Base-by-base conservation (phyloP, 1,140 invertebrate species). In the Agrypnia vestita region DNA sequence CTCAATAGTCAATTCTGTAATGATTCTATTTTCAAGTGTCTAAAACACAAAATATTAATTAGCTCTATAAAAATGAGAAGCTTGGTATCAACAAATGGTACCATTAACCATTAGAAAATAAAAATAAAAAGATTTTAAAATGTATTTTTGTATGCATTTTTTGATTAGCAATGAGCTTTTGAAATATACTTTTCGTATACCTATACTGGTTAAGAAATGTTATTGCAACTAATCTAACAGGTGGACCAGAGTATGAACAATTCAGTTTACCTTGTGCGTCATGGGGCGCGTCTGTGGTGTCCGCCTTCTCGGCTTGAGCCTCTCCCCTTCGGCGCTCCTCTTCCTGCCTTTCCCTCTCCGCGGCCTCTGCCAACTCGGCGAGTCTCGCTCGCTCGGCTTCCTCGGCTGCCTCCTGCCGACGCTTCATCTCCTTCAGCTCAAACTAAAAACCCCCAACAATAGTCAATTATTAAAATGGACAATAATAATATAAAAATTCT, bases 401-500 rank as follows among this genome's bases (percentile, higher is more conserved):
- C 85, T 96, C 95, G 49, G 95, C 94, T 85, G 95, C 94, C 89
- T 97, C 94, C 89, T 97, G 93, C 84, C 94, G 91, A 87, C 96
- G 92, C 90, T 97, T 96, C 89, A 97, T 92, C 91, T 99, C 98
- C 90, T 97, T 97, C 88, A 99, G 91, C 91, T 99, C 98, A 92
- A 97, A 99, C 97, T 99, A 86, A 80, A 64, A 19, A 67, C 12
- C 47, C n/a, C n/a, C n/a, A 51, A 51, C 8, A 9, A 3, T 12
- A 51, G 11, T 51, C n/a, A 51, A 12, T 51, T 13, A 51, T 1
- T 1, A 51, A 12, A 51, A 15, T 3, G 49, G 49, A 51, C 11
- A 51, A 13, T 8, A 51, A 15, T 51, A 15, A 51, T n/a, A n/a
- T n/a, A n/a, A n/a, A n/a, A n/a, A n/a, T n/a, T n/a, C n/a, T n/a